These are phyloP conservation scores for Catharus bicknelli DNA, from an alignment of 2,113 vertebrate genomes.

Conservation along the genomic window DNA sequence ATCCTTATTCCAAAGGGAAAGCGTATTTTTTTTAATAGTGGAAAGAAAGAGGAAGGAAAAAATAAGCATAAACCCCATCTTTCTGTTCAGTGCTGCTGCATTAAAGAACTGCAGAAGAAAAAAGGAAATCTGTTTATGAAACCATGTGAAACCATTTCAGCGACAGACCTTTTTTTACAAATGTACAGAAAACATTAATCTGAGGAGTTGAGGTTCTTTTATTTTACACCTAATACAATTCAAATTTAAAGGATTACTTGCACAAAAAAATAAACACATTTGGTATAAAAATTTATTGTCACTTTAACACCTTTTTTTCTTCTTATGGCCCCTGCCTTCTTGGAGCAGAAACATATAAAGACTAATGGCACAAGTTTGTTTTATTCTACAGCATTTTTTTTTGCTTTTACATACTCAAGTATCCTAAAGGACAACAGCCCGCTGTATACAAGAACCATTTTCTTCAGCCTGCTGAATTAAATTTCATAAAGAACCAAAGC, in stretches of 20 bases:
- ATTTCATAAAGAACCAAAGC: constrained; percentile 81
- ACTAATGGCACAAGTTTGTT: constrained; percentile 77
- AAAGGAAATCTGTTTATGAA: not conserved
- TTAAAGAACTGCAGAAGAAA: not conserved
- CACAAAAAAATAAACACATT: constrained; percentile 88
- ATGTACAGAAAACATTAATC: constrained; percentile 63
- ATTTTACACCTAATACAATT: constrained; percentile 85
- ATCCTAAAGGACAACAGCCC: constrained; percentile 80
- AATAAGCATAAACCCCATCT: not conserved
- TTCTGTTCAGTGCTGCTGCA: not conserved
- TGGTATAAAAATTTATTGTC: constrained; percentile 87
- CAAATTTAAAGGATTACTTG: constrained; percentile 83
- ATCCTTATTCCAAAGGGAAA: not conserved
- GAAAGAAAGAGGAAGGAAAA: not conserved
- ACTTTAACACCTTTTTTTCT: constrained; percentile 78
- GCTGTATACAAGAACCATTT: constrained; percentile 78
- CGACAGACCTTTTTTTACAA: not conserved
- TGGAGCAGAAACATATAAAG: constrained; percentile 85
- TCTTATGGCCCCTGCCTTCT: constrained; percentile 72
- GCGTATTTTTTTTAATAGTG: not conserved
- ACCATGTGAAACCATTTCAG: not conserved
- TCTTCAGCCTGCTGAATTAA: constrained; percentile 85
- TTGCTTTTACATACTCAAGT: constrained; percentile 76
- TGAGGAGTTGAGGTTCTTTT: constrained; percentile 68
- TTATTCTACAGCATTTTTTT: constrained; percentile 74